A percentile compares a stretch with the other conserved stretches of the same genome.
Conservation (phyloP, 2,797 vertebrate genomes). For the Macroramphosus scolopax region DNA sequence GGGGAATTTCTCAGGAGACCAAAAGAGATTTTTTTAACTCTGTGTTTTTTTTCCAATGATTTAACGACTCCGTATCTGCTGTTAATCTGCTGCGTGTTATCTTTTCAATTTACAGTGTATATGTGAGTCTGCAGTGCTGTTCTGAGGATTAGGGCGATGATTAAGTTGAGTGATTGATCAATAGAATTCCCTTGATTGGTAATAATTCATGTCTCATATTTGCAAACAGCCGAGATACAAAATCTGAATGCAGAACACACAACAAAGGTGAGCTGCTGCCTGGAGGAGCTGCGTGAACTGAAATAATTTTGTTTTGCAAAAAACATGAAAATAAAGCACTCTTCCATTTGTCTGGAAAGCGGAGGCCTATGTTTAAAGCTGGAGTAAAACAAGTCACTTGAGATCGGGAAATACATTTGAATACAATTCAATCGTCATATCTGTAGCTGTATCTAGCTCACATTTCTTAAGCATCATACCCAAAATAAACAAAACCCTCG, state of each 20-base stretch:
- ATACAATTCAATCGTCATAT: constrained; percentile 46
- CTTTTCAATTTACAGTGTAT: constrained; percentile 16
- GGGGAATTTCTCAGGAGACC: constrained; percentile 50
- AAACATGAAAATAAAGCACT: constrained; percentile 25
- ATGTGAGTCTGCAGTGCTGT: background rate
- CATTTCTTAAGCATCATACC: constrained; percentile 52
- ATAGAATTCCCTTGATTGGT: constrained; percentile 22
- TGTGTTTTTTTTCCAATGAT: constrained; percentile 40
- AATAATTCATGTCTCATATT: constrained; percentile 23
- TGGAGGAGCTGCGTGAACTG: constrained; percentile 54
- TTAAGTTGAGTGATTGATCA: constrained; percentile 21
- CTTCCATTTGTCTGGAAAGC: constrained; percentile 55
- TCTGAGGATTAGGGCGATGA: constrained; percentile 4
- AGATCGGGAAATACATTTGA: constrained; percentile 52
- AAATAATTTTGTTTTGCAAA: constrained; percentile 34
- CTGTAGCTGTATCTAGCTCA: constrained; percentile 19
- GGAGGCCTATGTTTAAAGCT: constrained; percentile 33
- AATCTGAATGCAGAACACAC: constrained; percentile 24
- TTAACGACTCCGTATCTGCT: constrained; percentile 23
- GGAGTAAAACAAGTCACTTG: constrained; percentile 55
- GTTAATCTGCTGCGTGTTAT: constrained; percentile 22
- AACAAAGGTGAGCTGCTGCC: constrained; percentile 55
- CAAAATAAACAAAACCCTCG: constrained; percentile 55
- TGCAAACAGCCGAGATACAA: constrained; percentile 8
- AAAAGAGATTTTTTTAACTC: constrained; percentile 49